phyloP scores from a whole-genome alignment of 1,140 invertebrate genomes.

The Periplaneta americana region DNA sequence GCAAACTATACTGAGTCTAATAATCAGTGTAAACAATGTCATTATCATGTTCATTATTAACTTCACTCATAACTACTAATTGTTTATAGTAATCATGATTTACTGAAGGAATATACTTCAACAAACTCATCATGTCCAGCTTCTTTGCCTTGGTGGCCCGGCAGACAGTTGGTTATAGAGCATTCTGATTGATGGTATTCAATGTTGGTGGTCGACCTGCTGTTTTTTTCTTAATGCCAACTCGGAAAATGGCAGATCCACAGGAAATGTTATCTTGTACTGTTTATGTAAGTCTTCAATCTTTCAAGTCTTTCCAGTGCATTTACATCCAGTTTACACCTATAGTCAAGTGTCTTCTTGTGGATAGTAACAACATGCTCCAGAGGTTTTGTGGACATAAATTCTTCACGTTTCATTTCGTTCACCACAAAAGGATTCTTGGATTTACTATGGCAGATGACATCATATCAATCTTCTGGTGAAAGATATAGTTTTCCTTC shows the following conservation, averaged over 20 bases:
- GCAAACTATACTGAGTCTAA: not conserved
- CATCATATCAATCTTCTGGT: not conserved
- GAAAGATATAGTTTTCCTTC: not conserved
- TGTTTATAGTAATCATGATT: not conserved
- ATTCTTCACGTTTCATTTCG: not conserved
- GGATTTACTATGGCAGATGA: not conserved
- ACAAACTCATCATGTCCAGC: not conserved
- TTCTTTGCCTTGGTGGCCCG: not conserved
- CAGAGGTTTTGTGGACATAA: not conserved
- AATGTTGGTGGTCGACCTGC: slow-evolving; percentile 14
- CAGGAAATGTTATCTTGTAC: not conserved
- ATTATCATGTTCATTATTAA: too few relatives aligned
- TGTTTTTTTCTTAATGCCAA: slow-evolving; percentile 4
- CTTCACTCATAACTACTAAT: slow-evolving; percentile 1
- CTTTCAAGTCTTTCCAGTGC: not conserved
- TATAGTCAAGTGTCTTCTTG: not conserved
- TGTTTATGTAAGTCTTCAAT: not conserved
- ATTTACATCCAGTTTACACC: not conserved
- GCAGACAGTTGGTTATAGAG: not conserved
- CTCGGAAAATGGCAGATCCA: not conserved
- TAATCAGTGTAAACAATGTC: not conserved
- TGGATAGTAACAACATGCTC: not conserved
- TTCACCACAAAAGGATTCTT: not conserved
- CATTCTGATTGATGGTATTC: not conserved
- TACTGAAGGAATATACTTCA: not conserved